These are phyloP conservation scores for Drosophila nr. fundita DNA, from an alignment of 2,888 invertebrate species.

Conservation along the genomic window DNA sequence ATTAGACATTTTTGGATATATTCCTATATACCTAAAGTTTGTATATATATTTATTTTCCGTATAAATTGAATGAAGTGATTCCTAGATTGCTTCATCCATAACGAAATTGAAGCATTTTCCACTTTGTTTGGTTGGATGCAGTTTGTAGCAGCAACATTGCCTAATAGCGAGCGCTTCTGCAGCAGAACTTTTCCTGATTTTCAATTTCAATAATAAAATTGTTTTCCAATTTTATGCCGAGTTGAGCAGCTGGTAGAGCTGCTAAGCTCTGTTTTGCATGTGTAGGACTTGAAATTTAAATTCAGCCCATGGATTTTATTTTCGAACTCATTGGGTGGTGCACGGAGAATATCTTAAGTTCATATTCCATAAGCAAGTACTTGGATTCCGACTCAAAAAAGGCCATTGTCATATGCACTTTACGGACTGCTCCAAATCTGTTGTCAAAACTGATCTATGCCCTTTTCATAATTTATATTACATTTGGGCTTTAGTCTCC, in stretches of 20 bases:
- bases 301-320: constrained; percentile 40
- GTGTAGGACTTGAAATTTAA: constrained; percentile 20
- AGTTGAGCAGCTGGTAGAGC: constrained; percentile 58
- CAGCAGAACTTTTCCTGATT: constrained; percentile 53
- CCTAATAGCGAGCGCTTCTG: constrained; percentile 11
- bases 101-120: constrained; percentile 6
- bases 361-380: constrained; percentile 28
- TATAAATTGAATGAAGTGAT: neutral
- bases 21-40: too few species aligned
- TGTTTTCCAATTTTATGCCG: constrained; percentile 72
- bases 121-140: neutral
- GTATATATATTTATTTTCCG: neutral
- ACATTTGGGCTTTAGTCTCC: constrained; percentile 20
- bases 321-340: constrained; percentile 41
- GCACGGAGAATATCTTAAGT: constrained; percentile 6
- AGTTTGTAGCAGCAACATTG: constrained; percentile 13
- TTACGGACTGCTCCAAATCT: constrained; percentile 43
- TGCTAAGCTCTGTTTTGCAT: constrained; percentile 26
- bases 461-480: constrained; percentile 39
- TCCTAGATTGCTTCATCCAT: neutral
- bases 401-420: constrained; percentile 24
- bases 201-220: constrained; percentile 78
- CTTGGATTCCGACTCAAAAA: constrained; percentile 2
- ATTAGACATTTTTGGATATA: neutral
- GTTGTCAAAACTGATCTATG: constrained; percentile 46